Evolutionary conservation across 2,113 vertebrate genomes (phyloP), one percentile per base, ranked within the genome.

Genomic region (Melanostigma gelatinosum): DNA sequence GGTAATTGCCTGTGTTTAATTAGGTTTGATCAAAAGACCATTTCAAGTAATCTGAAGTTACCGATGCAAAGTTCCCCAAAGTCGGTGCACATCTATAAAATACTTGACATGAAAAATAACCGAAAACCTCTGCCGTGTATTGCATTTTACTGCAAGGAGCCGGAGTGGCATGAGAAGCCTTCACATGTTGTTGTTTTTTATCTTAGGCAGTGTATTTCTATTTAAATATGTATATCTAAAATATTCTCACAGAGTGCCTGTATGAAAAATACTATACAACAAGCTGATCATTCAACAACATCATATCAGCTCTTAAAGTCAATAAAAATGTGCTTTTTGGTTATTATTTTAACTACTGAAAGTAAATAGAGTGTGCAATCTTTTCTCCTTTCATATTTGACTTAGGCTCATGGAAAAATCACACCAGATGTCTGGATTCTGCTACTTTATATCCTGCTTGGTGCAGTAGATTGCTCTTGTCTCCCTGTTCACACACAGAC

Each of bases 1-100:
- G 88, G 91, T 94, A 94, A 94, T 95, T 95, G 93, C 88, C 61
- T 67, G 83, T 90, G 84, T 94, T 95, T 94, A 95, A 95, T 95
- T 93, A 92, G 91, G 90, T 94, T 91, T 93, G 85, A 93, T 94
- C 87, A 94, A 91, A 94, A 86, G 72, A 85, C 86, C 86, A 81
- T 92, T 94, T 92, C 78, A 91, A 86, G 80, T 92, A 84, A 94
- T 93, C 93, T 92, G 80, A 94, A 91, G 87, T 92, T 87, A 79
- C 84, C 22, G 24, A 61, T 83, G 72, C 75, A 87, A 87, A 88
- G 73, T 88, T 89, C 34, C 50, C 69, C 60, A 80, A 83, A 83
- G 71, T 83, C 60, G 22, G 36, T 65, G 32, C 54, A 60, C 83
- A 85, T 83, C 69, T 84, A 76, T 71, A 80, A 72, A 80, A 78